These are phyloP conservation scores for Caenorhabditis sp. DNA, from an alignment of 2,888 invertebrate species.

Conservation along the genomic window DNA sequence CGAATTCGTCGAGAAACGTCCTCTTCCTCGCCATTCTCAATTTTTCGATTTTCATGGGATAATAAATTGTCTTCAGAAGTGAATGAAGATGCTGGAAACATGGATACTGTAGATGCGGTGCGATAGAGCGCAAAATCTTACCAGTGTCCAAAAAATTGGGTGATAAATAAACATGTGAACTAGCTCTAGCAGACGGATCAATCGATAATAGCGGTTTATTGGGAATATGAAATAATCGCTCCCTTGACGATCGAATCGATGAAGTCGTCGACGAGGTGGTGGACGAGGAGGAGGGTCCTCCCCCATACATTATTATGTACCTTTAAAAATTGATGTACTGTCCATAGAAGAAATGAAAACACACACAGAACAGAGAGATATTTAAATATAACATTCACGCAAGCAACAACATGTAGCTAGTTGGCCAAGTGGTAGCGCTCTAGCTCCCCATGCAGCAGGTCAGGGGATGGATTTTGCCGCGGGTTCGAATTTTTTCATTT, in stretches of 20 bases:
- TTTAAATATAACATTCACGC: no score
- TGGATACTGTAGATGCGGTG: not conserved
- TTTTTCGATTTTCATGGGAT: not conserved
- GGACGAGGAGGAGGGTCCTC: not conserved
- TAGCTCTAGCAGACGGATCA: slow-evolving; percentile 50
- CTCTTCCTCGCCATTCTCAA: slow-evolving; percentile 22
- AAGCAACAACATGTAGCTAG: no score
- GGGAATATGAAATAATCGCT: slow-evolving; percentile 45
- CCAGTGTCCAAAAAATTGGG: slow-evolving; percentile 50
- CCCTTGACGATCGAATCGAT: slow-evolving; percentile 8
- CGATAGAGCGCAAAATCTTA: slow-evolving; percentile 7
- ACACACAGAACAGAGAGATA: no score
- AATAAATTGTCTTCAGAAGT: not conserved
- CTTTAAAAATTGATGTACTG: no score
- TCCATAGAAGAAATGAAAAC: no score
- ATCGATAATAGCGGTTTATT: slow-evolving; percentile 56
- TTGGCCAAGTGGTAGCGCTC: no score
- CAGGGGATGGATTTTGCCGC: no score
- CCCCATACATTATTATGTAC: not conserved
- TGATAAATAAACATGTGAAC: slow-evolving; percentile 49
- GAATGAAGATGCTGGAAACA: slow-evolving; percentile 22
- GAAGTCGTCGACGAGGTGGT: slow-evolving; percentile 1
- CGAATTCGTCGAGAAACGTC: slow-evolving; percentile 40
- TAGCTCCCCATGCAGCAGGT: no score
- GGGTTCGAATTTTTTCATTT: no score